These are phyloP conservation scores for Zapornia atra DNA, from an alignment of 2,113 vertebrate species.

Conservation along the genomic window DNA sequence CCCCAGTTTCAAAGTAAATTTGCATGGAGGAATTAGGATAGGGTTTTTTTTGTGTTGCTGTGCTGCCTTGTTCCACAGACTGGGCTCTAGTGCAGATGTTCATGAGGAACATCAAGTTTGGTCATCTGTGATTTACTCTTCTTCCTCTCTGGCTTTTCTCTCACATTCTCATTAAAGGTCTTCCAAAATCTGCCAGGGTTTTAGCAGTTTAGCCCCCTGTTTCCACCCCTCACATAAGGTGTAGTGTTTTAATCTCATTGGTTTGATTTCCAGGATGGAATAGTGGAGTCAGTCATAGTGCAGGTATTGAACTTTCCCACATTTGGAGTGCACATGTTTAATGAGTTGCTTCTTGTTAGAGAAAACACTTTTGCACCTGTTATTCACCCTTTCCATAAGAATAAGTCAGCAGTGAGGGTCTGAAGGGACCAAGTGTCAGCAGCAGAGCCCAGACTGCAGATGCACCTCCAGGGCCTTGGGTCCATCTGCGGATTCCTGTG, in stretches of 20 bases:
- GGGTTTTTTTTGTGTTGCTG: not conserved
- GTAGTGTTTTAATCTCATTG: not conserved
- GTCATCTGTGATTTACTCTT: not conserved
- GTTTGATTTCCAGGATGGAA: not conserved
- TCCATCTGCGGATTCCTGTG: not conserved
- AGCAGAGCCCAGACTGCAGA: not conserved
- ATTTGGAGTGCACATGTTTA: not conserved
- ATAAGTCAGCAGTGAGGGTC: not conserved
- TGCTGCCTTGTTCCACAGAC: not conserved
- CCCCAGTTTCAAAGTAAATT: not conserved
- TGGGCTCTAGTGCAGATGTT: not conserved
- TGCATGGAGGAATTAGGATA: not conserved
- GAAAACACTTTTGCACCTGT: not conserved
- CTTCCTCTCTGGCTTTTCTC: not conserved
- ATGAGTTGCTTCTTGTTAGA: not conserved
- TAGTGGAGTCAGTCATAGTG: not conserved
- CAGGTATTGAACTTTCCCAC: not conserved
- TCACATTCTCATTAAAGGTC: not conserved
- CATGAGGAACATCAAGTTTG: not conserved
- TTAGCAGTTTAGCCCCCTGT: not conserved
- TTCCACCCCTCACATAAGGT: not conserved
- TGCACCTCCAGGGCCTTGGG: not conserved
- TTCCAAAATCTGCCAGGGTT: not conserved
- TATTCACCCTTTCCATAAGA: no score
- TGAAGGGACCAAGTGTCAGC: not conserved